A percentile compares a stretch with the other conserved stretches of the same genome.
Evolutionary conservation across 2,797 vertebrate genomes (phyloP).

Genomic region (Cuculus canorus): DNA sequence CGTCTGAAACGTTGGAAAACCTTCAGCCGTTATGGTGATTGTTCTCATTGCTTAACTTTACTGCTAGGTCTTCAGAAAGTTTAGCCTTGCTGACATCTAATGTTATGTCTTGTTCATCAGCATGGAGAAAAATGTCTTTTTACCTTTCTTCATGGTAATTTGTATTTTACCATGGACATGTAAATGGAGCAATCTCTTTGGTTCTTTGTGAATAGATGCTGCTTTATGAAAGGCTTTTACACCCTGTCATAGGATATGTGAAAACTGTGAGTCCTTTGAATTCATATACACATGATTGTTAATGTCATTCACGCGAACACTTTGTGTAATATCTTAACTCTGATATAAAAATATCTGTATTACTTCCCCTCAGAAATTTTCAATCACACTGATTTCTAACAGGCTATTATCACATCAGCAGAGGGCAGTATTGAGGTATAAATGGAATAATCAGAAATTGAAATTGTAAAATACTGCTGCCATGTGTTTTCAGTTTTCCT

Average conservation of each 20-base stretch:
- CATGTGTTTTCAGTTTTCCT: neutral
- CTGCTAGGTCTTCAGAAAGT: neutral
- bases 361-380: neutral
- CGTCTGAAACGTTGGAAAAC: neutral
- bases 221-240: neutral
- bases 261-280: neutral
- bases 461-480: neutral
- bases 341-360: neutral
- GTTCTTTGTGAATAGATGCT: neutral
- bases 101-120: neutral
- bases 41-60: neutral
- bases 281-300: neutral
- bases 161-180: neutral
- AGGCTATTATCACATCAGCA: slow-evolving; percentile 4
- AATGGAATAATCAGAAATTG: neutral
- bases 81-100: neutral
- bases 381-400: neutral
- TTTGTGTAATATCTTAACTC: neutral
- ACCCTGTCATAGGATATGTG: neutral
- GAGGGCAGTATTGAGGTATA: slow-evolving; percentile 56
- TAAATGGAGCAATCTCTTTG: neutral
- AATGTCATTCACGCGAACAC: neutral
- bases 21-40: neutral
- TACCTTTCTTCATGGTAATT: neutral
- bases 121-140: neutral